phyloP scores from a whole-genome alignment of 1,140 invertebrate genomes.

The Coenobita brevimanus region DNA sequence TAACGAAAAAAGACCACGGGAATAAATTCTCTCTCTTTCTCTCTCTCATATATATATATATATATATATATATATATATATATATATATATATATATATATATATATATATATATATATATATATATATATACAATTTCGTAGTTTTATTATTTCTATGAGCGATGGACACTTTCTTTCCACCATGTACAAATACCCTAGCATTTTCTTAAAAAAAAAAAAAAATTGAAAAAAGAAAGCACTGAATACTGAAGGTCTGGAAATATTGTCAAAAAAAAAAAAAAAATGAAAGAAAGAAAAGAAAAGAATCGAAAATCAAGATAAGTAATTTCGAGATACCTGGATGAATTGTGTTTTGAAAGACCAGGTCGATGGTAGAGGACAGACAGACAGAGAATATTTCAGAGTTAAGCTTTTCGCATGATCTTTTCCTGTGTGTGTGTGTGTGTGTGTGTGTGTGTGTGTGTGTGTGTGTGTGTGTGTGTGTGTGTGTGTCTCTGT shows the following conservation, averaged over 20 bases:
- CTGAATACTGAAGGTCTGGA: not conserved
- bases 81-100: conserved; percentile 45
- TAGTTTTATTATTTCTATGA: not conserved
- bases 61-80: conserved; percentile 37
- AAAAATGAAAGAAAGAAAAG: not conserved
- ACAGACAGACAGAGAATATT: not conserved
- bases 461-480: conserved; percentile 46
- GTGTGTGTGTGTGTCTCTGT: conserved; percentile 45
- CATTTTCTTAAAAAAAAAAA: not conserved
- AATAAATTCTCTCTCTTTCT: not conserved
- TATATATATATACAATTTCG: not conserved
- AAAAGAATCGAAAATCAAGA: too few species aligned
- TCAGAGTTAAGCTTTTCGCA: not conserved
- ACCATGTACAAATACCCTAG: too few species aligned
- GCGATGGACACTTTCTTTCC: too few species aligned
- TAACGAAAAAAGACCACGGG: not conserved
- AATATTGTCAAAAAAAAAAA: not conserved
- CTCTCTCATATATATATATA: not conserved
- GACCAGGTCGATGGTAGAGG: not conserved
- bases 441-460: conserved; percentile 45
- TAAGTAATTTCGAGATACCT: too few species aligned
- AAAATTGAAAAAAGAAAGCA: not conserved
- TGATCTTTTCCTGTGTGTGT: conserved; percentile 10
- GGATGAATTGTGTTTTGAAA: not conserved
- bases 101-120: conserved; percentile 38